Base-by-base conservation (phyloP, 2,888 invertebrate species). In the Nemotelus pantherinus region DNA sequence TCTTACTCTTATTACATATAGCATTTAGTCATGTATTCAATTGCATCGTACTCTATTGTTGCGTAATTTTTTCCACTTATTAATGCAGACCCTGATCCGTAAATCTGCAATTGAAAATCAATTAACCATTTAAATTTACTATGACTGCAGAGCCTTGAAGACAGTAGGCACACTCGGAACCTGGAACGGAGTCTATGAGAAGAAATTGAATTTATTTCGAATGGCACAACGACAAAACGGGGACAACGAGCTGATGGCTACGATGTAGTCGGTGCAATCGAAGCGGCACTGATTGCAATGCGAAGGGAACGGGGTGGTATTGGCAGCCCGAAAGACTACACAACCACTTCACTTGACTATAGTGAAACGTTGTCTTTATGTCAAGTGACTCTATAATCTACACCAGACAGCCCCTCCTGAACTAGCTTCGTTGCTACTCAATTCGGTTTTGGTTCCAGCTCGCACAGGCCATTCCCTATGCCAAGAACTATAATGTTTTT, bases 71-170 rank as follows among this genome's bases (percentile, higher is more conserved):
- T 39, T 39, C 10, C 63, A 39, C 53, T 10, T 53, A 53, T 53
- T 10, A 53, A 53, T 53, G 53, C 10, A 70, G 70, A 45, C 45
- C 43, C 9, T 67, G 47, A 48, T 43, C 70, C 44, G 58, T 25
- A 72, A 57, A n/a, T 5, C 48, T 63, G 63, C 74, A 74, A 74
- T 74, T 74, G 74, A 63, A 74, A 74, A 74, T 74, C 74, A 74
- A 74, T 74, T 74, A 74, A 74, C 60, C 48, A 63, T 60, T 48
- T 63, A 63, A 74, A 74, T 79, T 77, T 77, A 79, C 77, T 77
- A 76, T 79, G 77, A 76, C 77, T 79, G 77, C 79, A 79, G 65
- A 79, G 67, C 79, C 79, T 77, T 79, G 79, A 76, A 77, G 70
- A 25, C 25, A 25, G 70, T 70, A 68, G 43, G 53, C 44, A 41